A percentile compares a stretch with the other conserved stretches of the same genome.
phyloP scores from a whole-genome alignment of 2,113 vertebrate species.

The Sturnus vulgaris region DNA sequence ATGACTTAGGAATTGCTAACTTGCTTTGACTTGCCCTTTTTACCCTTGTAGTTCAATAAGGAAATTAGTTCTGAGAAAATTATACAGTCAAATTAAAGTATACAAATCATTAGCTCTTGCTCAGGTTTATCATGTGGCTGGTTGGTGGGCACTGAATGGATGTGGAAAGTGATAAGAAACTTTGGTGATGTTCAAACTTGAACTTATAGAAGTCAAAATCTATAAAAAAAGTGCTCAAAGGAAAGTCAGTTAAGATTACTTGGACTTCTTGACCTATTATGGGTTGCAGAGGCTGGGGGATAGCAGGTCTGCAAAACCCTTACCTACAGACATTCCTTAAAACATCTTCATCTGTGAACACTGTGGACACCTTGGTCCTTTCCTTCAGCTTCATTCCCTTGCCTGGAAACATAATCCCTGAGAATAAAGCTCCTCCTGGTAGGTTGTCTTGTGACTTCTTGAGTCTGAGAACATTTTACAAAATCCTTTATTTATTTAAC shows the following conservation, averaged over 20 bases:
- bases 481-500: background rate
- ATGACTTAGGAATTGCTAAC: background rate
- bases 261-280: background rate
- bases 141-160: background rate
- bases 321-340: background rate
- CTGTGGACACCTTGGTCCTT: background rate
- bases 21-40: background rate
- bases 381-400: background rate
- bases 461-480: background rate
- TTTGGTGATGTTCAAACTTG: background rate
- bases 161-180: background rate
- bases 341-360: background rate
- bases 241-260: background rate
- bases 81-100: slow-evolving; percentile 2
- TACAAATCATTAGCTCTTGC: slow-evolving; percentile 50
- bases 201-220: background rate
- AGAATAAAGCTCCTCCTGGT: background rate
- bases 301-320: background rate
- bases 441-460: background rate
- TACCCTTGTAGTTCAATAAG: background rate
- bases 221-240: background rate
- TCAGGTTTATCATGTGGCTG: background rate
- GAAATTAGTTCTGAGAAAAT: slow-evolving; percentile 37
- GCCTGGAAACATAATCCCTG: background rate
- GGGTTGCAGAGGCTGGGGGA: background rate